Conservation (phyloP, 2,113 vertebrate species). For the Sapajus apella region DNA sequence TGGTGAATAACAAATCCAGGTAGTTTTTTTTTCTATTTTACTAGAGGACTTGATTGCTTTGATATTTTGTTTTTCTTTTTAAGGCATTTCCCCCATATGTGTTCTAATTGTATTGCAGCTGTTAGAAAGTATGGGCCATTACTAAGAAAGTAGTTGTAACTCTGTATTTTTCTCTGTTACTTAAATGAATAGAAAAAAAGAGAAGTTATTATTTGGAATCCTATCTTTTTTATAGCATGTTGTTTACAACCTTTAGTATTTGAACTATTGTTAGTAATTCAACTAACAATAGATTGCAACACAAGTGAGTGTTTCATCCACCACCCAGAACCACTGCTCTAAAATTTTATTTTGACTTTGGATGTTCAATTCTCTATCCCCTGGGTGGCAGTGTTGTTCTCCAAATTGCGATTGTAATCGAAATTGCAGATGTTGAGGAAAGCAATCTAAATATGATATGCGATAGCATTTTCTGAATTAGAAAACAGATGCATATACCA, state of each 20-base stretch:
- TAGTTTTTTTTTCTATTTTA: not conserved
- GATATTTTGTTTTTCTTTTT: not conserved
- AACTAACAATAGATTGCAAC: not conserved
- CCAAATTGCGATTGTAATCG: conserved; percentile 46
- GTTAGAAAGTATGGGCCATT: not conserved
- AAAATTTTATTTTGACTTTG: not conserved
- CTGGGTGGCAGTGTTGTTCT: conserved; percentile 83
- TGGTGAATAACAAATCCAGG: not conserved
- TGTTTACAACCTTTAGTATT: not conserved
- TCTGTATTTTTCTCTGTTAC: not conserved
- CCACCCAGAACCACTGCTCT: not conserved
- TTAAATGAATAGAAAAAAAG: not conserved
- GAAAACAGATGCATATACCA: not conserved
- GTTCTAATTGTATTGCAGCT: not conserved
- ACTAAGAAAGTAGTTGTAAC: not conserved
- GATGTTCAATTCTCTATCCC: conserved; percentile 38
- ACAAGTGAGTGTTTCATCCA: not conserved
- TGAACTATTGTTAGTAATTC: not conserved
- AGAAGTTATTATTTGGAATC: not conserved
- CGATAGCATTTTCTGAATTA: conserved; percentile 11
- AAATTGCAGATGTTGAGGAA: conserved; percentile 8
- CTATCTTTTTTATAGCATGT: not conserved
- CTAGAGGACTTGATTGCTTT: not conserved
- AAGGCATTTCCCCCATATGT: not conserved
- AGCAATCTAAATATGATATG: not conserved